Base-by-base conservation (phyloP, 2,888 invertebrate genomes). In the Eulithis prunata region DNA sequence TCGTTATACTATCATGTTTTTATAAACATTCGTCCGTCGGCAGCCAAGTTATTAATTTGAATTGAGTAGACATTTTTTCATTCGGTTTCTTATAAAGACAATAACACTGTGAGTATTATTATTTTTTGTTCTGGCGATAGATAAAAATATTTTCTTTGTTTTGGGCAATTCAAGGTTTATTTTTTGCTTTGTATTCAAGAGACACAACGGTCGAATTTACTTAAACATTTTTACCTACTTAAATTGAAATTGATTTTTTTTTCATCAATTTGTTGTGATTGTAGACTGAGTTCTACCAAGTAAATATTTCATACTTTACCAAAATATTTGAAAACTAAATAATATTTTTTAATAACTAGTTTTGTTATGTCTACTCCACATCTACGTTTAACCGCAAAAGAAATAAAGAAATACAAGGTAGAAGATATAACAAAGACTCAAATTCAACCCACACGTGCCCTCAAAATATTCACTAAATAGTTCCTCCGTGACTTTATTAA, bases 1-100 rank as follows among this genome's bases (percentile, higher is more conserved):
- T 81, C 80, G 83, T 72, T 75, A 75, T 73, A 77, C 73, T 74
- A 79, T 79, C 79, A 80, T 84, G 85, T 78, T 78, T 78, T 78
- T 75, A 68, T 80, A 76, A 75, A 76, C 71, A 12, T 38, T 55
- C 58, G 57, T 61, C 64, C 32, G n/a, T 56, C 62, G 64, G 54
- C 52, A 45, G 36, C 56, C 60, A 41, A 51, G 14, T 43, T 14
- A 12, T 57, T 64, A 57, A 36, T 59, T 64, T 64, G 55, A 63
- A 57, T 66, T 71, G 36, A 51, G 0, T 36, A 45, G 21, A 57
- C 0, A 54, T 13, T 57, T 56, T 57, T 21, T 32, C 11, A 3
- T 45, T 51, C 28, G 58, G 41, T 21, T 41, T 6, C 21, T 4
- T 12, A 21, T 21, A 2, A n/a, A 51, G 12, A 62, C 12, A 46